Evolutionary conservation across 1,140 invertebrate genomes (phyloP).

Genomic region (Brachionus calyciflorus): DNA sequence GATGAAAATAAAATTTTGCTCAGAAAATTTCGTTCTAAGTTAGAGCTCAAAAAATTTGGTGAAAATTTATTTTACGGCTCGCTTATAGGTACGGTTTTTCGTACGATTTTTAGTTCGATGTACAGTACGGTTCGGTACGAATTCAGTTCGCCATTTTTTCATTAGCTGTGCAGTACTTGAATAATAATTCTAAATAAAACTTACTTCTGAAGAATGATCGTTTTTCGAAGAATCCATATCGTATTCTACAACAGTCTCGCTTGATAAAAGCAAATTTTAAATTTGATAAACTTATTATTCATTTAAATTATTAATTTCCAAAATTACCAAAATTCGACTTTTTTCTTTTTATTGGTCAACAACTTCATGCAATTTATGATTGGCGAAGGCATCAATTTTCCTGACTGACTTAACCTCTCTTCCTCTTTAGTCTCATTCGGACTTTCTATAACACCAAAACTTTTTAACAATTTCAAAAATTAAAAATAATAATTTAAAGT

Average conservation of each 20-base stretch:
- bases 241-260: not conserved
- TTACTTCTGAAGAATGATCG: not conserved
- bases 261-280: not conserved
- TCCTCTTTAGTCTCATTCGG: not conserved
- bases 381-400: not conserved
- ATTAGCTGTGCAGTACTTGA: no score
- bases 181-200: not conserved
- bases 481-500: no score
- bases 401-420: not conserved
- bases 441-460: not conserved
- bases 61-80: no score
- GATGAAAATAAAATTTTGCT: no score
- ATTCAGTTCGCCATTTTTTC: no score
- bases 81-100: no score
- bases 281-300: not conserved
- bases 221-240: not conserved
- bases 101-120: no score
- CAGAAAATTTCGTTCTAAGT: no score
- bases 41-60: no score
- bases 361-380: not conserved
- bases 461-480: not conserved
- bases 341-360: slow-evolving; percentile 2
- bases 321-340: slow-evolving; percentile 28
- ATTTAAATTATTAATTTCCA: no score
- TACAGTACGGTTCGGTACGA: no score